Evolutionary conservation across 2,888 invertebrate species (phyloP).

Genomic region (Synergus umbraculus): DNA sequence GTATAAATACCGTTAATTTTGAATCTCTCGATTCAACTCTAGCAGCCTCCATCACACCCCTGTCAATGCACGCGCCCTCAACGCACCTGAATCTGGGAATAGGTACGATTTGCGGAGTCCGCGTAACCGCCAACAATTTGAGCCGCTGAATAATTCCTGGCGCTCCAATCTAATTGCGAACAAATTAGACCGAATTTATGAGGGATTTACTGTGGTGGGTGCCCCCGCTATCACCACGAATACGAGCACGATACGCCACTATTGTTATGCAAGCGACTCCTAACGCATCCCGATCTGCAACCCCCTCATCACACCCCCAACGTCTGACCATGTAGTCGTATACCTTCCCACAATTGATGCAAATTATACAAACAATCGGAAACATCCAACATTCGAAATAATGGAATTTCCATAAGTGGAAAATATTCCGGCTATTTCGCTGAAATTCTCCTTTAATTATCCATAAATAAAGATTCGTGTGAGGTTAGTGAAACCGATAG

Average conservation of each 20-base stretch:
- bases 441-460: not conserved
- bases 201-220: conserved; percentile 51
- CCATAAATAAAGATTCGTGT: not conserved
- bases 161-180: conserved; percentile 75
- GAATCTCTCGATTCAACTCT: conserved; percentile 57
- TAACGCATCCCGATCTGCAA: conserved; percentile 3
- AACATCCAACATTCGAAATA: not conserved
- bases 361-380: not conserved
- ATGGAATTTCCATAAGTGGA: not conserved
- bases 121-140: conserved; percentile 74
- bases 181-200: conserved; percentile 74
- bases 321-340: not conserved
- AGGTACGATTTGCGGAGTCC: conserved; percentile 66
- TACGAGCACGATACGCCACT: conserved; percentile 42
- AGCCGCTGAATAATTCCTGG: conserved; percentile 74
- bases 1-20: conserved; percentile 73
- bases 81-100: conserved; percentile 44
- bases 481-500: too few relatives aligned
- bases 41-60: conserved; percentile 42
- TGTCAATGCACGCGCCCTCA: conserved; percentile 41
- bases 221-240: conserved; percentile 51
- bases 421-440: not conserved
- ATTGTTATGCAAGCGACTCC: conserved; percentile 33
- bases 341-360: not conserved
- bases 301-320: not conserved